Base-by-base conservation (phyloP, 1,140 invertebrate genomes). In the Diabrotica virgifera region DNA sequence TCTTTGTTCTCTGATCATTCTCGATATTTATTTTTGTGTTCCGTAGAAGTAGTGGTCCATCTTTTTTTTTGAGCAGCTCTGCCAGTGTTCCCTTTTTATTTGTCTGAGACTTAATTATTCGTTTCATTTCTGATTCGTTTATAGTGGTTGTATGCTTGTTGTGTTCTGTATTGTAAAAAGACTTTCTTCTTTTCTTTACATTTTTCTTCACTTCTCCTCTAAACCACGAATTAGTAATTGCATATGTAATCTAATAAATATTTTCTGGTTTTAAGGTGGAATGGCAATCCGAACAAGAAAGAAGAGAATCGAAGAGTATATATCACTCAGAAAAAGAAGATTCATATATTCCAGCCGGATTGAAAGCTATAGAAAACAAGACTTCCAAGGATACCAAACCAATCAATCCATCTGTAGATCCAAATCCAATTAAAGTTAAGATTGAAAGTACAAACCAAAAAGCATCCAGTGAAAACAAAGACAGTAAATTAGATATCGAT, bases 261-360 rank as follows among this genome's bases (percentile, higher is more conserved):
- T 11, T 51, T 13, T 24, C 7, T 13, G 50, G 71, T 68, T 75
- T 70, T 58, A 62, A 88, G 86, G 87, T 89, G 64, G 82, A 87
- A 66, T 89, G 88, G 88, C 85, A 88, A 71, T 89, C 87, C 53
- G 86, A 89, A 68, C 84, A 89, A 73, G 87, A 89, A 74, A 84
- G 79, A 65, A 77, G 81, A 24, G 86, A 89, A 71, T 77, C 80
- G 0, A 84, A 84, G 60, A 78, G 76, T 62, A 74, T 75, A 73
- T 83, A 77, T 76, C 82, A 60, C 76, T 82, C 74, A 65, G 73
- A 74, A 64, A 78, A 78, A 67, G 76, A 78, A 67, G 74, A 76
- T 52, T 76, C 76, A 0, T 78, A 74, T 59, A 70, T 73, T 35
- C 70, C 72, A 9, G 64, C 74, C n/a, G 64, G 69, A 13, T 71